phyloP scores from a whole-genome alignment of 2,888 invertebrate genomes.

The Silvanus unidentatus region DNA sequence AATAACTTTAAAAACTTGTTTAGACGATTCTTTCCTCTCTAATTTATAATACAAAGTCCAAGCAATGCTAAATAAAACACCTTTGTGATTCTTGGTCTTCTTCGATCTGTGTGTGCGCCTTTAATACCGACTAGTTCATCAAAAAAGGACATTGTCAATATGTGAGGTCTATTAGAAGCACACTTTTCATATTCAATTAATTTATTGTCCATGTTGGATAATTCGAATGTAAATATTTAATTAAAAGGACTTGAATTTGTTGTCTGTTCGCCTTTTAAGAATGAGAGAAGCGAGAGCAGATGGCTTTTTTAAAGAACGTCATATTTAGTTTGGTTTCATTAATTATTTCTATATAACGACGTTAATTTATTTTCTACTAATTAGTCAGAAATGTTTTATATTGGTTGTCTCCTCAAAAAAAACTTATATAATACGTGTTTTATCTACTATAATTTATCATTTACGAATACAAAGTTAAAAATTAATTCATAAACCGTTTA shows the following conservation, averaged over 20 bases:
- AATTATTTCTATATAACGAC: conserved; percentile 22
- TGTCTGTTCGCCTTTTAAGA: background rate
- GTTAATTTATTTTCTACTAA: conserved; percentile 26
- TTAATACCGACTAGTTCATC: no score
- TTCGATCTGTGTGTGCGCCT: no score
- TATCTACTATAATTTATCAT: no score
- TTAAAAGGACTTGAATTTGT: background rate
- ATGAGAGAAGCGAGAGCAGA: background rate
- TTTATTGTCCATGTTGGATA: background rate
- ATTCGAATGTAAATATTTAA: background rate
- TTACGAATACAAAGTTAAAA: no score
- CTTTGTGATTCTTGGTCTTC: no score
- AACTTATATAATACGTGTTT: no score
- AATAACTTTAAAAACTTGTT: conserved; percentile 29
- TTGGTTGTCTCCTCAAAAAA: no score
- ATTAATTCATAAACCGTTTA: no score
- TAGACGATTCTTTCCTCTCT: conserved; percentile 19
- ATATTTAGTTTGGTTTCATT: conserved; percentile 21
- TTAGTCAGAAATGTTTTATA: conserved; percentile 16
- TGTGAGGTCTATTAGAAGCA: background rate
- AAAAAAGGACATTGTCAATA: background rate
- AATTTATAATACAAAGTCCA: conserved; percentile 15
- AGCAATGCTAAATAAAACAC: background rate
- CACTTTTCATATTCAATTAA: background rate
- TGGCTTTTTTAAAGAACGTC: conserved; percentile 6